Evolutionary conservation across 2,797 vertebrate species (phyloP).

Genomic region (Ctenopoma kingsleyae): DNA sequence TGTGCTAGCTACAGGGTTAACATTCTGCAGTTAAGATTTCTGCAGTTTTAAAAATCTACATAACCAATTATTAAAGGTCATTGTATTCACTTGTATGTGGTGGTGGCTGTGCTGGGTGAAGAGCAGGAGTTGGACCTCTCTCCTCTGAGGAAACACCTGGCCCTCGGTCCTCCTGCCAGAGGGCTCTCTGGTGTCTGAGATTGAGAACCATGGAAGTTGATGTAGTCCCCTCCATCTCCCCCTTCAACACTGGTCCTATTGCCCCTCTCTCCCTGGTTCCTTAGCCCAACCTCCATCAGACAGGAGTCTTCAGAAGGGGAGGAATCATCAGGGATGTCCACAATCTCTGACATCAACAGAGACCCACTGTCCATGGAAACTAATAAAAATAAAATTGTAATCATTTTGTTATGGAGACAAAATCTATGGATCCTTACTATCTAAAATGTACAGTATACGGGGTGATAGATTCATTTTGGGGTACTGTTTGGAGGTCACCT

Average conservation of each 20-base stretch:
- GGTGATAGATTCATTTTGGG: not conserved
- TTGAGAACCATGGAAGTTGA: constrained; percentile 68
- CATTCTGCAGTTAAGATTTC: not conserved
- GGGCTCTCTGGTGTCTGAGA: constrained; percentile 85
- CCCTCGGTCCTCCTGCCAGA: constrained; percentile 82
- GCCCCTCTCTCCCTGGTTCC: constrained; percentile 82
- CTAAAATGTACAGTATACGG: not conserved
- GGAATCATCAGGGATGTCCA: constrained; percentile 94
- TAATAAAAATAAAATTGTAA: constrained; percentile 41
- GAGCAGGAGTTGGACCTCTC: constrained; percentile 96
- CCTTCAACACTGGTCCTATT: constrained; percentile 81
- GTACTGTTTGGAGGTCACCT: not conserved
- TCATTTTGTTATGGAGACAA: not conserved
- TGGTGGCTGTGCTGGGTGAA: constrained; percentile 86
- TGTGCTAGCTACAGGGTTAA: not conserved
- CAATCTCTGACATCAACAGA: constrained; percentile 93
- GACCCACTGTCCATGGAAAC: constrained; percentile 96
- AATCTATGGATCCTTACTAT: not conserved
- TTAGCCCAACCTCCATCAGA: constrained; percentile 90
- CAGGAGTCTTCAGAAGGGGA: constrained; percentile 97
- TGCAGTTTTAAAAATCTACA: not conserved
- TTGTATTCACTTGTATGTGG: constrained; percentile 77
- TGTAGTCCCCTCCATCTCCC: constrained; percentile 79
- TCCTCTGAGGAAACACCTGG: constrained; percentile 85
- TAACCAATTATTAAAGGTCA: not conserved